Evolutionary conservation across 1,140 invertebrate genomes (phyloP).

Genomic region (Diorhabda sublineata): DNA sequence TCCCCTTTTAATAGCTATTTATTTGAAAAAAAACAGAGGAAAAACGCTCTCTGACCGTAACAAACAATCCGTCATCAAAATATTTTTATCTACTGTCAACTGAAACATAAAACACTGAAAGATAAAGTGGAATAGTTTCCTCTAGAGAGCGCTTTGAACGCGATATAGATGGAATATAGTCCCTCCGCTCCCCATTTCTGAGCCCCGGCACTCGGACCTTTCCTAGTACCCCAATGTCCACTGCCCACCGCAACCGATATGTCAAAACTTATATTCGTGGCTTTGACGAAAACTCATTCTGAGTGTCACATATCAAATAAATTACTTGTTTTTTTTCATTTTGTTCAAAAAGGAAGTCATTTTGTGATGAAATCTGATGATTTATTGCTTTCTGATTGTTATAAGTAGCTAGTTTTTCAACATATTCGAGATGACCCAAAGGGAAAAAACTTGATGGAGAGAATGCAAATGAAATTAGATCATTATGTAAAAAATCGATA

Average conservation of each 20-base stretch:
- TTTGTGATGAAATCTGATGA: too few species aligned
- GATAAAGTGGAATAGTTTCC: constrained; percentile 43
- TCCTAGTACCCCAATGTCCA: neutral
- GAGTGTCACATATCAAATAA: neutral
- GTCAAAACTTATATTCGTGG: constrained; percentile 29
- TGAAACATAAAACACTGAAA: constrained; percentile 41
- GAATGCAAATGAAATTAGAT: too few species aligned
- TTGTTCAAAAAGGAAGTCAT: neutral
- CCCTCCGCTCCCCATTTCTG: constrained; percentile 10
- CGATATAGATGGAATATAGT: constrained; percentile 40
- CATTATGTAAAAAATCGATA: too few species aligned
- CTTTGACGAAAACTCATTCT: constrained; percentile 16
- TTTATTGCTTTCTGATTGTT: too few species aligned
- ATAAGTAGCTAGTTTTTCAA: too few species aligned
- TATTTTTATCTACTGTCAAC: constrained; percentile 44
- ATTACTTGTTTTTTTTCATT: constrained; percentile 4
- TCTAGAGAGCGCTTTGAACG: constrained; percentile 37
- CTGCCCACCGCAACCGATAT: constrained; percentile 21
- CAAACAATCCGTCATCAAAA: constrained; percentile 39
- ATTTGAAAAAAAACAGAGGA: constrained; percentile 41
- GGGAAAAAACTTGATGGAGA: too few species aligned
- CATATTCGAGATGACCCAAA: too few species aligned
- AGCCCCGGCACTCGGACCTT: neutral
- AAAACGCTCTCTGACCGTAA: constrained; percentile 37
- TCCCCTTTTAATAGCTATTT: constrained; percentile 37